Evolutionary conservation across 2,888 invertebrate genomes (phyloP), one percentile per base, ranked within the genome.

Genomic region (Mesorhabditis spiculigera): DNA sequence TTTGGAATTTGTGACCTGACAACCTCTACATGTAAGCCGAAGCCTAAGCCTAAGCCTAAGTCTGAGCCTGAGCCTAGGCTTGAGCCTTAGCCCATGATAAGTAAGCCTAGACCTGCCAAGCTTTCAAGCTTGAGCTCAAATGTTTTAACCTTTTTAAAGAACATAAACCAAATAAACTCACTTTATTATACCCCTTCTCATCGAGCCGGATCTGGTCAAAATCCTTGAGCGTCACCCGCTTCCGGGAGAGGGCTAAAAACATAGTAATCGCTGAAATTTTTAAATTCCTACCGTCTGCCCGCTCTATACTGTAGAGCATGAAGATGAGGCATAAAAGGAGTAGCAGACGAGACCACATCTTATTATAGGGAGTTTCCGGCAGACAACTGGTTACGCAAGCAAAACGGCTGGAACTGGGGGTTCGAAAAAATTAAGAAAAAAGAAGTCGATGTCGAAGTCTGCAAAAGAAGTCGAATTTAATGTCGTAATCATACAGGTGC

Each of bases 151-250:
- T 28, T 28, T 28, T 28, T 28, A 28, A 28, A 28, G 28, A 28
- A 28, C 28, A 28, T 28, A 28, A 28, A 28, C 28, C 28, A 28
- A 28, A 28, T 63, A 41, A n/a, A 3, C 68, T 43, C 28, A 71
- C 73, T 62, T 75, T 75, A 45, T 78, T 75, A 50, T 74, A 78
- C 5, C 73, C 73, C 42, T 76, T 78, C 41, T 67, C 8, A 65
- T 75, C 75, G 16, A 78, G 45, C 68, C 71, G 68, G 10, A 74
- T 67, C 16, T 72, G 68, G 8, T 78, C 75, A 44, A 78, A 50
- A 66, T 75, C 72, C 50, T 68, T 73, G 42, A 64, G 8, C 10
- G 8, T 50, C 58, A 50, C 58, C 10, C 58, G 58, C n/a, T 50
- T 50, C n/a, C 58, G 58, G 8, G 58, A 50, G n/a, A 50, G 8